Evolutionary conservation across 2,888 invertebrate species (phyloP).

Genomic region (Drosophila cyrtoloma): DNA sequence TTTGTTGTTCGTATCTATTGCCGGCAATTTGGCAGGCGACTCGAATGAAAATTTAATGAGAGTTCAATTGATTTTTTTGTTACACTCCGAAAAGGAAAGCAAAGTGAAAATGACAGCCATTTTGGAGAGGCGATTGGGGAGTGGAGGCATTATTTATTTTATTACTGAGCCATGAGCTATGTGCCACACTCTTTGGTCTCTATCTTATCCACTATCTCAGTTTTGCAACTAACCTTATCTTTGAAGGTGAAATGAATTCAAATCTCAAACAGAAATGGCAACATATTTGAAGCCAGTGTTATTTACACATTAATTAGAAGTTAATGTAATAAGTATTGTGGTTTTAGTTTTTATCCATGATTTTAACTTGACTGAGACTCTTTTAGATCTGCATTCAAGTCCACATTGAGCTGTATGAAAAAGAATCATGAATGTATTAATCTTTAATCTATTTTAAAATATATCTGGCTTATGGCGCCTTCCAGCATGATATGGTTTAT

Average conservation of each 20-base stretch:
- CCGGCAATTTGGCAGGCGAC: conserved; percentile 10
- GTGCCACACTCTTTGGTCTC: not conserved
- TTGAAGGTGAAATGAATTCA: not conserved
- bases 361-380: not conserved
- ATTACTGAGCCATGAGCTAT: too few species aligned
- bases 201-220: conserved; percentile 18
- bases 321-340: not conserved
- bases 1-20: not conserved
- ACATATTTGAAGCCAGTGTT: not conserved
- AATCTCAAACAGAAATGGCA: not conserved
- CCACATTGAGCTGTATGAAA: not conserved
- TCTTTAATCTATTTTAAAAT: not conserved
- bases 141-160: not conserved
- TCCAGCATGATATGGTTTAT: not conserved
- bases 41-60: conserved; percentile 14
- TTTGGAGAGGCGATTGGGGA: not conserved
- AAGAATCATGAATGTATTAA: not conserved
- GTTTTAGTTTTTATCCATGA: not conserved
- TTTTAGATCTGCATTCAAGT: not conserved
- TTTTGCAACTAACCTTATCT: conserved; percentile 18
- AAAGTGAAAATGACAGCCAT: not conserved
- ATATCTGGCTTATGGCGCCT: not conserved
- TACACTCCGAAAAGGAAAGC: not conserved
- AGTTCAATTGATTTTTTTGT: conserved; percentile 26
- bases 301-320: not conserved